Evolutionary conservation across 2,113 vertebrate genomes (phyloP).

Genomic region (Melanerpes aurifrons): DNA sequence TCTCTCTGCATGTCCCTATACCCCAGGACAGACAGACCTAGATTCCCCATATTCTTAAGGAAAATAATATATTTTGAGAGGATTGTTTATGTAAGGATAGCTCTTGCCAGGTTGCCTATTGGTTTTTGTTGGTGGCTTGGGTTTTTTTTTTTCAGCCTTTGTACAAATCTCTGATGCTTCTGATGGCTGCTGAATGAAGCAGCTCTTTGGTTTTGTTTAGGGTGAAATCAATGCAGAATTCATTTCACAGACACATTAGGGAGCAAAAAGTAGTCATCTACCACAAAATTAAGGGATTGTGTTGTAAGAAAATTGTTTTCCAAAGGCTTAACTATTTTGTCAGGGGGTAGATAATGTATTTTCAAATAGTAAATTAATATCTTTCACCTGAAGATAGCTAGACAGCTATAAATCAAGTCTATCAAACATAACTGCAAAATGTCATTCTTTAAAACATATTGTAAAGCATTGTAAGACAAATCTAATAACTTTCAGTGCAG

Average conservation of each 20-base stretch:
- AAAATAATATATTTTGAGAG: background rate
- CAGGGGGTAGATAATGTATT: background rate
- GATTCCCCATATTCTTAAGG: background rate
- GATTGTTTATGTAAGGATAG: background rate
- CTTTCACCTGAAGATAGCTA: background rate
- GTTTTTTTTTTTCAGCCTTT: background rate
- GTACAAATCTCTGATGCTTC: background rate
- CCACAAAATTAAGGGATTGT: background rate
- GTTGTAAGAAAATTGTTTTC: background rate
- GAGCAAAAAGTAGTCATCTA: background rate
- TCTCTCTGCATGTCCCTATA: background rate
- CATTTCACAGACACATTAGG: background rate
- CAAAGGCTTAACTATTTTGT: background rate
- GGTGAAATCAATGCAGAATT: background rate
- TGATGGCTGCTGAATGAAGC: background rate
- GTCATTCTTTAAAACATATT: background rate
- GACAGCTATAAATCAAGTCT: background rate
- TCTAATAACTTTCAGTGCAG: background rate
- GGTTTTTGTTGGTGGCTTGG: too few relatives aligned
- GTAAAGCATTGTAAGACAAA: background rate
- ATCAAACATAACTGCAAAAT: background rate
- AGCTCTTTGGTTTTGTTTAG: constrained; percentile 34
- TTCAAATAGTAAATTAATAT: background rate
- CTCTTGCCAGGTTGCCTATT: background rate
- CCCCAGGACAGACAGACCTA: background rate